phyloP scores from a whole-genome alignment of 2,888 invertebrate species.

The Molanna angustata region DNA sequence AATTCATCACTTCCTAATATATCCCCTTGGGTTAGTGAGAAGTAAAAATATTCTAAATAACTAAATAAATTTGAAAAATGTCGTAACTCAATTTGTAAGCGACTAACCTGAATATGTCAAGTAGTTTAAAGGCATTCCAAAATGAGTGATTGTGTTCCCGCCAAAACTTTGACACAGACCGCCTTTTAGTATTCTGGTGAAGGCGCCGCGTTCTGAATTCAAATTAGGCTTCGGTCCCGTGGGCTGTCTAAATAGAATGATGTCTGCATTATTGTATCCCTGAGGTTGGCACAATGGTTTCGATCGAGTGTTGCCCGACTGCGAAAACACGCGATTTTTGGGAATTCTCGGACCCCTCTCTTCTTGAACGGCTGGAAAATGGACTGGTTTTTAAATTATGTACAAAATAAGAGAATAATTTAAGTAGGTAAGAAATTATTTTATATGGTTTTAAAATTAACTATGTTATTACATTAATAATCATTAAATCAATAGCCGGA shows the following conservation, averaged over 20 bases:
- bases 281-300: neutral
- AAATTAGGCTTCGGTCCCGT: constrained; percentile 21
- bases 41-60: no score
- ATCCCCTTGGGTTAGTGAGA: no score
- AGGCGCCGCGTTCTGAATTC: constrained; percentile 24
- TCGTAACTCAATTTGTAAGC: no score
- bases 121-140: constrained; percentile 9
- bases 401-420: no score
- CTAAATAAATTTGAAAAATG: no score
- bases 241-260: constrained; percentile 14
- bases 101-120: constrained; percentile 5
- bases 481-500: no score
- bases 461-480: no score
- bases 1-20: no score
- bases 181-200: constrained; percentile 25
- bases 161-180: constrained; percentile 12
- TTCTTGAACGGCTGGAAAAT: constrained; percentile 71
- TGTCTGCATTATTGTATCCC: constrained; percentile 4
- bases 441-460: no score
- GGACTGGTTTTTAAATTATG: no score
- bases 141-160: neutral
- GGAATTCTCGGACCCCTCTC: constrained; percentile 66
- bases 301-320: neutral
- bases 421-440: no score
- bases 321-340: constrained; percentile 13